phyloP scores from a whole-genome alignment of 2,888 invertebrate genomes.

The Horisme vitalbata region DNA sequence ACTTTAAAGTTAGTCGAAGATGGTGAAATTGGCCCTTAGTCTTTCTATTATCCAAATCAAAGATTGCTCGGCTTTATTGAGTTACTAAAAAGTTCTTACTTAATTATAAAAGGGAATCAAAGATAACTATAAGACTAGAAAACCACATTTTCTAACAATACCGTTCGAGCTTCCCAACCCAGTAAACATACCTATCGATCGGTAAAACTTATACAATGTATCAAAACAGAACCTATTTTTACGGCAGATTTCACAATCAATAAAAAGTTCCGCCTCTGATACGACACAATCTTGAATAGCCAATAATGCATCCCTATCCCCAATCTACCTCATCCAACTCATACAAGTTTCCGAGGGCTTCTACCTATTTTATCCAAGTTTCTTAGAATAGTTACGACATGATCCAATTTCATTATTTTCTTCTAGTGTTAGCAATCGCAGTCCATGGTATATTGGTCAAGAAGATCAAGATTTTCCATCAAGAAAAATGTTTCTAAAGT shows the following conservation, averaged over 20 bases:
- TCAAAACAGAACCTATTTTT: conserved; percentile 30
- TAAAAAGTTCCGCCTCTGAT: conserved; percentile 38
- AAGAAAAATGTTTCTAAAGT: too few relatives aligned
- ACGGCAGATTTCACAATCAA: conserved; percentile 36
- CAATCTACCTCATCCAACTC: conserved; percentile 70
- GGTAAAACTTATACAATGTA: conserved; percentile 13
- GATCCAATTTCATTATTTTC: conserved; percentile 45
- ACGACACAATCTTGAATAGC: conserved; percentile 66
- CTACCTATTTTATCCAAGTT: conserved; percentile 57
- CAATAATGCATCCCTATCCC: conserved; percentile 69
- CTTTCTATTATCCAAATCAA: too few relatives aligned
- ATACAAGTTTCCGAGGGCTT: conserved; percentile 66
- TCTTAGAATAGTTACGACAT: conserved; percentile 46
- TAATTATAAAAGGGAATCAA: too few relatives aligned
- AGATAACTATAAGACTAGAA: too few relatives aligned
- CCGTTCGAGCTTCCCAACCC: conserved; percentile 8
- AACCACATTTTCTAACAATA: too few relatives aligned
- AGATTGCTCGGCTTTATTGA: too few relatives aligned
- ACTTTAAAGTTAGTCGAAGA: too few relatives aligned
- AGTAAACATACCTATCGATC: conserved; percentile 2
- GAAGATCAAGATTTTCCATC: too few relatives aligned
- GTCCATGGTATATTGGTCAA: too few relatives aligned
- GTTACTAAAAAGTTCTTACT: too few relatives aligned
- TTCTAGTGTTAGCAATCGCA: too few relatives aligned
- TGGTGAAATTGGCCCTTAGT: too few relatives aligned